Conservation (phyloP, 2,888 invertebrate genomes). For the Hypena proboscidalis region DNA sequence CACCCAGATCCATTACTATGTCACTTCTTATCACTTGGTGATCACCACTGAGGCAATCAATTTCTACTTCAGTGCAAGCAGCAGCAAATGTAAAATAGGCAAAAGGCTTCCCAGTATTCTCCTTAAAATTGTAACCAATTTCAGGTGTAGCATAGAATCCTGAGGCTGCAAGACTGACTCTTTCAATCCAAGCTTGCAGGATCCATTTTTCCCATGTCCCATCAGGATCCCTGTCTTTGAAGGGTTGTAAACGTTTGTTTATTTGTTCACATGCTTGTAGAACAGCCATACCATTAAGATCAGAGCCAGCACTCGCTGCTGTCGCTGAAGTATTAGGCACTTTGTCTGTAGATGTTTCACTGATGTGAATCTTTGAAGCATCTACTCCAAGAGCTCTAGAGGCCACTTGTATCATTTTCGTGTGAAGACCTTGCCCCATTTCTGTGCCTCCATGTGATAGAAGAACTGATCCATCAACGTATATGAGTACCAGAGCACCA, state of each 20-base stretch:
- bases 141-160: slow-evolving; percentile 93
- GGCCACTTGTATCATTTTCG: slow-evolving; percentile 97
- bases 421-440: slow-evolving; percentile 98
- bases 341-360: slow-evolving; percentile 95
- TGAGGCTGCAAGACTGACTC: slow-evolving; percentile 92
- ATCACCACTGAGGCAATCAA: slow-evolving; percentile 97
- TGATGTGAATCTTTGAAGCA: slow-evolving; percentile 90
- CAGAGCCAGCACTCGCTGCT: slow-evolving; percentile 95
- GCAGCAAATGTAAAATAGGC: slow-evolving; percentile 95
- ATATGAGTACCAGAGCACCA: slow-evolving; percentile 95
- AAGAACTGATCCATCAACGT: slow-evolving; percentile 94
- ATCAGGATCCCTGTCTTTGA: slow-evolving; percentile 90
- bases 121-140: slow-evolving; percentile 89
- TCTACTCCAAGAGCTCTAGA: slow-evolving; percentile 90
- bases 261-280: slow-evolving; percentile 92
- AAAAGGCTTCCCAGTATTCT: slow-evolving; percentile 89
- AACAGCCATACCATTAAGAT: slow-evolving; percentile 96
- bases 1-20: slow-evolving; percentile 98
- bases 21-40: slow-evolving; percentile 95
- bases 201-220: slow-evolving; percentile 95
- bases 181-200: slow-evolving; percentile 89
- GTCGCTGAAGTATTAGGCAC: slow-evolving; percentile 96
- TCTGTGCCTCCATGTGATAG: slow-evolving; percentile 97
- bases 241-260: slow-evolving; percentile 89
- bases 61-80: slow-evolving; percentile 95